Evolutionary conservation across 1,140 invertebrate genomes (phyloP), one percentile per base, ranked within the genome.

Genomic region (Pseudomyrmex concolor): DNA sequence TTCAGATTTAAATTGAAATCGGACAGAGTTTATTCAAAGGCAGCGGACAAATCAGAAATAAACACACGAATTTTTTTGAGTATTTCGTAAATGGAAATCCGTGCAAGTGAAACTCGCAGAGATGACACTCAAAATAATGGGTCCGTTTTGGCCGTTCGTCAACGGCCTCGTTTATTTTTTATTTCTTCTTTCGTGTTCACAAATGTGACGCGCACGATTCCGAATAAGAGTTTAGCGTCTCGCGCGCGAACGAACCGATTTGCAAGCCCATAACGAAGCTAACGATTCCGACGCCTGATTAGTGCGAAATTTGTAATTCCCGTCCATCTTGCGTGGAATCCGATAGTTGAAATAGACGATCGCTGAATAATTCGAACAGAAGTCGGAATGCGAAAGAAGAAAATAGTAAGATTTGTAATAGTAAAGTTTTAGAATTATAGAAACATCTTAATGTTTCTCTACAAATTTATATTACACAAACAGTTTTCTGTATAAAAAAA

Each of bases 251-350:
- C 51, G 67, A 67, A 85, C 64, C 60, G 59, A 67, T 86, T 84
- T 84, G 82, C 68, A 83, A 63, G 81, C 85, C 3, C 74, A 89
- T 89, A 90, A 89, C 83, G 84, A 87, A 89, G 84, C 84, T 89
- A 90, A 89, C 86, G 85, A 86, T 71, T 84, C 70, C 70, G 84
- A 76, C 5, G 34, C 70, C 84, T 71, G 86, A 89, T 89, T 88
- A 84, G 67, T 60, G 13, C 25, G 17, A 66, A 72, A 68, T 59
- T 55, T 71, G 50, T 59, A 59, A 57, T 70, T 63, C 50, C 22
- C 25, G 50, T 66, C 15, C 67, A 55, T 34, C 62, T 55, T 67
- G 54, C 13, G 19, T 67, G 54, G 54, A 67, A 54, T 22, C 48
- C n/a, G 62, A 12, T 77, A 19, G 12, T 10, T 1, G 48, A 66